Evolutionary conservation across 2,113 vertebrate species (phyloP).

Genomic region (Anolis sagrei): DNA sequence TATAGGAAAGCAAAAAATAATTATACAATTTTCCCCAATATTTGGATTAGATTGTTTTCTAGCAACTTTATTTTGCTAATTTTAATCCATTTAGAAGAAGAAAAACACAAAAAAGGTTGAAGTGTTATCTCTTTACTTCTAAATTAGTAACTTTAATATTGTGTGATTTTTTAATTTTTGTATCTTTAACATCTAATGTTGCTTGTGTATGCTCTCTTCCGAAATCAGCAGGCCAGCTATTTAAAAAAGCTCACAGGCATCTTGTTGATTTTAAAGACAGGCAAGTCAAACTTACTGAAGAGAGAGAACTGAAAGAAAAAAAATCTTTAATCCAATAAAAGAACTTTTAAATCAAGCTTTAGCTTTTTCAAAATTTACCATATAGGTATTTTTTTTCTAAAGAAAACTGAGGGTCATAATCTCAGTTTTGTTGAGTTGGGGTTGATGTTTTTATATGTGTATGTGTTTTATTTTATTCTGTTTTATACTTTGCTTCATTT

Average conservation of each 20-base stretch:
- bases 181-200: neutral
- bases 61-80: neutral
- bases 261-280: neutral
- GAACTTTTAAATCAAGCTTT: slow-evolving; percentile 57
- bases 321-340: neutral
- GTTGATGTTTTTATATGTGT: too few relatives aligned
- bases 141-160: neutral
- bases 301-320: neutral
- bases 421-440: too few relatives aligned
- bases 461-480: too few relatives aligned
- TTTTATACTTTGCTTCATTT: too few relatives aligned
- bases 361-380: slow-evolving; percentile 45
- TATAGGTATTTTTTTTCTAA: slow-evolving; percentile 27
- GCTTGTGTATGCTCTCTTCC: neutral
- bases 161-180: neutral
- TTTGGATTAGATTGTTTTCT: neutral
- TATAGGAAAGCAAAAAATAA: neutral
- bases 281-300: neutral
- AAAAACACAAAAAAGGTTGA: neutral
- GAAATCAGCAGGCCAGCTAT: neutral
- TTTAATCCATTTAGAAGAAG: neutral
- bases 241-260: neutral
- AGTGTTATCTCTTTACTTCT: neutral
- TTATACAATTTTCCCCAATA: neutral
- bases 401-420: too few relatives aligned